Conservation (phyloP, 2,113 vertebrate species). For the Elanus axillaris region DNA sequence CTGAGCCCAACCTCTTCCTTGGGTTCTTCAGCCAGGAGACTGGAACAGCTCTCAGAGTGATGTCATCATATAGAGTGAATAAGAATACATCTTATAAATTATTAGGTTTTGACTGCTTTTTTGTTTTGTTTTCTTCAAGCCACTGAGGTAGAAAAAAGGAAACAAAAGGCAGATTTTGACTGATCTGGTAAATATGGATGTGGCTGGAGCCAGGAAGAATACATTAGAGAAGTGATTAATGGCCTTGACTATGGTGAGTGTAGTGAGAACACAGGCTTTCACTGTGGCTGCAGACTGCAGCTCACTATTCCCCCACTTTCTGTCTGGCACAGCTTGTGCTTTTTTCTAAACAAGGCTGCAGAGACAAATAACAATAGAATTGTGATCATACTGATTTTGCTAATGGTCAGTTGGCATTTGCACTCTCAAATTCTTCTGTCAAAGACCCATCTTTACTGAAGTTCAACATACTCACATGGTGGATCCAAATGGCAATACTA, state of each 20-base stretch:
- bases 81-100: not conserved
- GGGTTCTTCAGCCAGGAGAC: not conserved
- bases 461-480: not conserved
- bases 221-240: not conserved
- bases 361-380: not conserved
- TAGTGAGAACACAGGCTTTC: not conserved
- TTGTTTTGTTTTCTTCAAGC: not conserved
- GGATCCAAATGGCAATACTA: not conserved
- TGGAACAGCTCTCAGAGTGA: not conserved
- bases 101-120: not conserved
- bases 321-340: not conserved
- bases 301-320: not conserved
- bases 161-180: slow-evolving; percentile 24
- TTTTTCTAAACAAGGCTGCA: not conserved
- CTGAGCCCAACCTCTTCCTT: not conserved
- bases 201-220: not conserved
- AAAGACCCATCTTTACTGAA: not conserved
- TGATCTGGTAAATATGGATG: not conserved
- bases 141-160: not conserved
- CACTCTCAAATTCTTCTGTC: not conserved
- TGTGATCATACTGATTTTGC: not conserved
- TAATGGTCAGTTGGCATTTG: not conserved
- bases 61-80: not conserved
- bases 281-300: not conserved
- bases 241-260: not conserved